Evolutionary conservation across 1,140 invertebrate species (phyloP), one percentile per base, ranked within the genome.

Genomic region (Caenorhabditis briggsae): DNA sequence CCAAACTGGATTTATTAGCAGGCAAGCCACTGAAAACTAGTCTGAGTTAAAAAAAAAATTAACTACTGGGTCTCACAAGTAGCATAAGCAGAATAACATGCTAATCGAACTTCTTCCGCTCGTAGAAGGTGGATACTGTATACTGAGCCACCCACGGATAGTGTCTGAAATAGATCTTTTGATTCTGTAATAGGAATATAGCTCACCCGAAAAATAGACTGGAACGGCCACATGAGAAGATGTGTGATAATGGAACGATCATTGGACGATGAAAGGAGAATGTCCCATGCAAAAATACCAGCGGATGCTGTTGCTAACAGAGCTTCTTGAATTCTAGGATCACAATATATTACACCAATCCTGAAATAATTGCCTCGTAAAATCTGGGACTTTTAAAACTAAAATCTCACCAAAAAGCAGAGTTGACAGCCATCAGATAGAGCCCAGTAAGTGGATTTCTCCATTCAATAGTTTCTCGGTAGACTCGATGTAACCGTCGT

Each of bases 1-100:
- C 88, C 88, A 88, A 14, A 88, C 88, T 11, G 88, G 88, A 85
- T 88, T 88, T 16, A 88, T 58, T 5, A 88, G 86, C 14, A 88
- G 83, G 56, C 86, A 87, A 16, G 83, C 88, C 25, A 88, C 88
- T 84, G 61, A 84, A 87, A 74, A 11, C 59, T 56, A 59, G 33
- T n/a, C 20, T 11, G 20, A 56, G 56, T 55, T 14, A 2, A 25
- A 43, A 25, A 83, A 20, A 59, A 25, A n/a, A 82, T 25, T 12
- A 14, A 23, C 18, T 16, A 53, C 33, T 33, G 1, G 33, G 3
- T 1, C 65, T 12, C 23, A 84, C 82, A 50, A 33, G 86, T 87
- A 56, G 55, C 88, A 58, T 88, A 88, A 46, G 86, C 86, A 43
- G 82, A 46, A 56, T 64, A 87, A 48, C 82, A 88, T 9, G 88